These are phyloP conservation scores for Temnopleurus reevesii DNA, from an alignment of 53 echinoderm and acorn worm genomes.

Conservation along the genomic window DNA sequence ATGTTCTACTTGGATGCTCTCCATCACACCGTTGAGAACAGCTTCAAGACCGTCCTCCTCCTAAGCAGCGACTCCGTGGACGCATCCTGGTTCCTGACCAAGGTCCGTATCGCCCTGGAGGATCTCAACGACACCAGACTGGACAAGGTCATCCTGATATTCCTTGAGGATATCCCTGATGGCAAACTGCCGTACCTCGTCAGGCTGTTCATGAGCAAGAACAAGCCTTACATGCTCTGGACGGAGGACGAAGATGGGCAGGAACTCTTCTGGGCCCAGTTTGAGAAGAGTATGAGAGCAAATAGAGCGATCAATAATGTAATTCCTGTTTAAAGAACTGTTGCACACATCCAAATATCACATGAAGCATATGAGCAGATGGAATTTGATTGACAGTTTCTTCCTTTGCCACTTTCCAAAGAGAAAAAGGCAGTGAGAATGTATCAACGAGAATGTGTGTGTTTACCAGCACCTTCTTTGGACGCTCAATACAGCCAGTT, in stretches of 20 bases:
- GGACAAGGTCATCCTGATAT: constrained; percentile 34
- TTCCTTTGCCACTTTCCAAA: no score
- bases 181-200: not conserved
- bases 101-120: constrained; percentile 14
- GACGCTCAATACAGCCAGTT: no score
- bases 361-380: no score
- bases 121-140: constrained; percentile 3
- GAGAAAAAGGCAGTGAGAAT: no score
- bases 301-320: not conserved
- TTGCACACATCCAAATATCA: no score
- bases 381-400: no score
- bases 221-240: constrained; percentile 32
- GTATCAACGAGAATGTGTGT: no score
- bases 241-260: constrained; percentile 1
- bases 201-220: constrained; percentile 21
- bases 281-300: constrained; percentile 25
- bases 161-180: constrained; percentile 17
- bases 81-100: not conserved
- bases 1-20: constrained; percentile 35
- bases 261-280: constrained; percentile 41
- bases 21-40: not conserved
- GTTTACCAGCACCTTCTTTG: no score
- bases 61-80: not conserved
- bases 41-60: constrained; percentile 29
- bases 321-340: constrained; percentile 12